Base-by-base conservation (phyloP, 2,113 vertebrate genomes). In the Apodemus speciosus region DNA sequence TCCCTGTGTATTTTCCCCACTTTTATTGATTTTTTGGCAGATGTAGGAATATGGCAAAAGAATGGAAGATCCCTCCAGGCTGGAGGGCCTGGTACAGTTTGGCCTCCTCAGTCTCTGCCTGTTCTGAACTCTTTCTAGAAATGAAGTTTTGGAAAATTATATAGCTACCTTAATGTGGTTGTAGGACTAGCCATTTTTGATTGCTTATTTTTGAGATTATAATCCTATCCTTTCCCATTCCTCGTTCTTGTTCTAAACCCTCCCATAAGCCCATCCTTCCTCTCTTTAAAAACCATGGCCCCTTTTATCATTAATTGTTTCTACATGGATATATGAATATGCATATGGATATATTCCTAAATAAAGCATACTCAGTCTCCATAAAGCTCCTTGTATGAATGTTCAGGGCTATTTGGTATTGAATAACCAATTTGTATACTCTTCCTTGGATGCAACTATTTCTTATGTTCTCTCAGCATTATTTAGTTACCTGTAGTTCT, bases 1-100 rank as follows among this genome's bases (percentile, higher is more conserved):
- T 20, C 35, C 58, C 3, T 0, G 2, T 11, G 27, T 64, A 2
- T 66, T 30, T 1, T 0, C 6, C 15, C 43, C 0, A 0, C 30
- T 9, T 15, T 51, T 64, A 7, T 1, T 40, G 15, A 8, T 10
- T 80, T 87, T 87, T n/a, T 6, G 43, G 25, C 51, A 20, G 11
- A 2, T 80, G 16, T n/a, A 38, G 35, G n/a, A 25, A n/a, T 8
- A 4, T 1, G 0, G 1, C 51, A 2, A 13, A 81, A 56, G 21
- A 25, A 2, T 66, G 38, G 46, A 80, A 68, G 27, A 38, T 56
- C 5, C 25, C 18, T 15, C 3, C 68, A 72, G 62, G 25, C 16
- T 79, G 71, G 2, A 15, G 40, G 25, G 6, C 23, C n/a, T 27
- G 53, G 21, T 60, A 13, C 53, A 27, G 38, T n/a, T 38, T 83